phyloP scores from a whole-genome alignment of 2,797 vertebrate species.

The Scolopax bukidnonensis region DNA sequence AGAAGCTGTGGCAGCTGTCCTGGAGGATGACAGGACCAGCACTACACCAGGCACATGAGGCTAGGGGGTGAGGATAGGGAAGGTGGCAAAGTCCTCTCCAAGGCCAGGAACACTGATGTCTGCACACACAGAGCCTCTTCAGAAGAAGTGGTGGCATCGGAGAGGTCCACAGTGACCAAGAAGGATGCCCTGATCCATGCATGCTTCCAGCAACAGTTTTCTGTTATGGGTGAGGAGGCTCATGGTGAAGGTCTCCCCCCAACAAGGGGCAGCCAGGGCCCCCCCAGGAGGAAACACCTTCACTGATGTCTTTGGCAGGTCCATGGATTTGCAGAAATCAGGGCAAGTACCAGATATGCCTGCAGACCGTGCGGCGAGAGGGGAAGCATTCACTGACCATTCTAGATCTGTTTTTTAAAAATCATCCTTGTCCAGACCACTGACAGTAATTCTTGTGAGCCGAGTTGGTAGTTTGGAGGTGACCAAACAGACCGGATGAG shows the following conservation, averaged over 20 bases:
- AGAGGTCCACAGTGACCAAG: accelerated
- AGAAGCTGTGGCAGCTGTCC: neutral
- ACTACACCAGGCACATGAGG: neutral
- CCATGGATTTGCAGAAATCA: accelerated
- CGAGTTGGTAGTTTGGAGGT: neutral
- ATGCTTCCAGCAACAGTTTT: accelerated
- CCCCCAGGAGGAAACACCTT: neutral
- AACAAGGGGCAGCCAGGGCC: neutral
- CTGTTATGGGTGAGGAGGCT: neutral
- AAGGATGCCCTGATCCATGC: neutral
- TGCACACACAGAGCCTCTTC: neutral
- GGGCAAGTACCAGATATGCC: neutral
- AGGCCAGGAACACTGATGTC: neutral
- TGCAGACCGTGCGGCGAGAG: accelerated
- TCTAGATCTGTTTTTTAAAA: neutral
- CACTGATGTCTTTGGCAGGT: accelerated
- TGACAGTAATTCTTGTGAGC: neutral
- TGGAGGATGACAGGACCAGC: neutral
- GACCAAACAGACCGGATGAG: accelerated
- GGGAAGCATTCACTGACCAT: accelerated
- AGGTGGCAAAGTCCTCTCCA: neutral
- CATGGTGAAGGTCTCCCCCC: accelerated
- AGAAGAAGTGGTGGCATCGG: accelerated
- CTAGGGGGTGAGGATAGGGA: neutral
- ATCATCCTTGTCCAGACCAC: neutral